Evolutionary conservation across 2,888 invertebrate species (phyloP), one percentile per base, ranked within the genome.

Genomic region (Euproctis similis): DNA sequence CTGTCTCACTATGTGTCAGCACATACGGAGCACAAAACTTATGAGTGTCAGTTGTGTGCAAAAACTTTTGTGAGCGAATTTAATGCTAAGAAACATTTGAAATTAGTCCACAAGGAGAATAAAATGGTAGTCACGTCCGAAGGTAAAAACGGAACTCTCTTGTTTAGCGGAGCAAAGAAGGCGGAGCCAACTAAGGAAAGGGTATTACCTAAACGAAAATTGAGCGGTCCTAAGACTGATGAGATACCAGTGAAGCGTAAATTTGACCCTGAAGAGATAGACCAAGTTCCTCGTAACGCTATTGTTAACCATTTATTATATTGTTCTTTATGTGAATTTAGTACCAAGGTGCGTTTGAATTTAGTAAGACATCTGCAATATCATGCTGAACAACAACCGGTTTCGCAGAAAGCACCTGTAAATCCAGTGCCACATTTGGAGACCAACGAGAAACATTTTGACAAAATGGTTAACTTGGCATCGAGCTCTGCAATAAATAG

Each of bases 401-500:
- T 89, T 4, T 88, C 92, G 0, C 86, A 86, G 29, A 87, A 87
- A 0, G 90, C 90, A 8, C 92, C 93, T 0, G 89, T 94, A 0
- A 94, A 94, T 78, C 94, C 94, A 0, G 93, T 94, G 4, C 93
- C 92, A 0, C 93, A 91, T 58, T 74, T 93, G 18, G 91, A 91
- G 44, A 89, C 89, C 20, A 90, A 90, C 42, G 93, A 93, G 57
- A 88, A 87, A 44, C 92, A 93, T 87, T 94, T 94, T 56, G 94
- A 94, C 62, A 92, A 90, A 62, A 94, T 94, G 94, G 86, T 90
- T 0, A 94, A 94, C 62, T 82, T 93, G 9, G 93, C 94, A 0
- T 89, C 90, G n/a, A 92, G 90, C 44, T 92, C 89, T 7, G 46
- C 66, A 9, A 43, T 41, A 1, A 48, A 50, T 1, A 73, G 57